phyloP scores from a whole-genome alignment of 2,797 vertebrate species.

The Pachyuromys duprasi region DNA sequence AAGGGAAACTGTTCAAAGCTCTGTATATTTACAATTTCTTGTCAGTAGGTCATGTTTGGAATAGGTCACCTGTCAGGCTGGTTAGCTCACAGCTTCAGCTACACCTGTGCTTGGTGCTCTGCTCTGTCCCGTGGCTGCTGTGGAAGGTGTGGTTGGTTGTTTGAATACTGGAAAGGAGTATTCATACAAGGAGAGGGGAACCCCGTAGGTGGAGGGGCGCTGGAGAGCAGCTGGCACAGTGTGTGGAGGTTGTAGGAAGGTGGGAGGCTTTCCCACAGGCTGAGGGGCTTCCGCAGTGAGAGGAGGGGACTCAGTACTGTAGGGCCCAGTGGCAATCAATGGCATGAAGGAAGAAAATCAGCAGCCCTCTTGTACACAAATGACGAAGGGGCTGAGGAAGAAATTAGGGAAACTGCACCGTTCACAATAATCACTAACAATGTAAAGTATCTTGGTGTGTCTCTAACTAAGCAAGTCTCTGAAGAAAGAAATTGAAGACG shows the following conservation, averaged over 20 bases:
- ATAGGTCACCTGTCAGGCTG: neutral
- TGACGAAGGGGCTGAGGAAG: no score
- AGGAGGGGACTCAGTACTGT: neutral
- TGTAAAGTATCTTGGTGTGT: no score
- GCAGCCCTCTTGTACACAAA: no score
- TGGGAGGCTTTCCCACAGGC: neutral
- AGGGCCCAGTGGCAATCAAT: neutral
- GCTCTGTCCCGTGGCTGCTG: neutral
- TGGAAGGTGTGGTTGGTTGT: neutral
- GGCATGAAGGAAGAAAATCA: neutral
- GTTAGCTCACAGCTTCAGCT: neutral
- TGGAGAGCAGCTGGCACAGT: no score
- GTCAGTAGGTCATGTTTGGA: neutral
- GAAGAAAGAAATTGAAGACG: no score
- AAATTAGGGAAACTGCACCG: no score
- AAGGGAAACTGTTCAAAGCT: neutral
- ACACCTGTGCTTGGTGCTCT: neutral
- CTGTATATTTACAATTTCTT: neutral
- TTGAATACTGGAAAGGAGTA: neutral
- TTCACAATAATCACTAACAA: no score
- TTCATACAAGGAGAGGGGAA: neutral
- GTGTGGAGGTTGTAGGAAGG: neutral
- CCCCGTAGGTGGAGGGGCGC: neutral
- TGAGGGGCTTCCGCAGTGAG: neutral
- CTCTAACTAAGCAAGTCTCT: no score